These are phyloP conservation scores for Channa argus DNA, from an alignment of 2,113 vertebrate species.

Conservation along the genomic window DNA sequence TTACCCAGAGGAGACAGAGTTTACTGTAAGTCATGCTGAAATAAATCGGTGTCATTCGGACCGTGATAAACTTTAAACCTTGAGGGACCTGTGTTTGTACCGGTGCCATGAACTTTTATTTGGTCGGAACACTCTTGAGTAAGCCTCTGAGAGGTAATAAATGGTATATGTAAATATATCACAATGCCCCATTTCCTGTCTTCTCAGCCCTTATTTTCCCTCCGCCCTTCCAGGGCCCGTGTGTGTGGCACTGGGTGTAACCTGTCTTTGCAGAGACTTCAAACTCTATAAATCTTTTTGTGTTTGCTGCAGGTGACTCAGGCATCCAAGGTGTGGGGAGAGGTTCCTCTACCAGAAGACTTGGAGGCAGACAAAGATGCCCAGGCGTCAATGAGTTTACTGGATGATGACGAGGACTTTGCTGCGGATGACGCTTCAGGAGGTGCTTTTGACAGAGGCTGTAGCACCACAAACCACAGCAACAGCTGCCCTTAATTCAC, in stretches of 20 bases:
- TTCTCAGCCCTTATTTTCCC: constrained; percentile 58
- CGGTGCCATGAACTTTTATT: constrained; percentile 28
- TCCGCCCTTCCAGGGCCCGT: constrained; percentile 48
- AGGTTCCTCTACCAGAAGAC: constrained; percentile 83
- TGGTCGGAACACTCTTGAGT: constrained; percentile 18
- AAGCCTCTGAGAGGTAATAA: constrained; percentile 51
- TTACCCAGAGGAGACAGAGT: neutral
- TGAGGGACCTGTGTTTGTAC: neutral
- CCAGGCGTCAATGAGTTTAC: constrained; percentile 59
- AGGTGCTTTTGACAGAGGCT: constrained; percentile 68
- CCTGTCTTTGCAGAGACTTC: constrained; percentile 45
- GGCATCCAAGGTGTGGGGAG: constrained; percentile 85
- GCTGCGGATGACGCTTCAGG: constrained; percentile 81
- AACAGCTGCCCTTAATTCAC: constrained; percentile 62
- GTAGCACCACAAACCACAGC: constrained; percentile 40
- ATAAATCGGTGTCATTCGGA: constrained; percentile 55
- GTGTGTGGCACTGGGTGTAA: constrained; percentile 52
- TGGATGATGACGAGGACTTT: constrained; percentile 85
- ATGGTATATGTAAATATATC: constrained; percentile 66
- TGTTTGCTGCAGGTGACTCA: constrained; percentile 78
- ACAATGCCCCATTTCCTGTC: constrained; percentile 58
- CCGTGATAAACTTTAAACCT: too few species aligned
- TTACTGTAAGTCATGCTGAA: constrained; percentile 35
- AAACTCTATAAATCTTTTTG: constrained; percentile 66
- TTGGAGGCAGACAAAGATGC: constrained; percentile 70